Evolutionary conservation across 2,113 vertebrate species (phyloP).

Genomic region (Bubo blakistoni): DNA sequence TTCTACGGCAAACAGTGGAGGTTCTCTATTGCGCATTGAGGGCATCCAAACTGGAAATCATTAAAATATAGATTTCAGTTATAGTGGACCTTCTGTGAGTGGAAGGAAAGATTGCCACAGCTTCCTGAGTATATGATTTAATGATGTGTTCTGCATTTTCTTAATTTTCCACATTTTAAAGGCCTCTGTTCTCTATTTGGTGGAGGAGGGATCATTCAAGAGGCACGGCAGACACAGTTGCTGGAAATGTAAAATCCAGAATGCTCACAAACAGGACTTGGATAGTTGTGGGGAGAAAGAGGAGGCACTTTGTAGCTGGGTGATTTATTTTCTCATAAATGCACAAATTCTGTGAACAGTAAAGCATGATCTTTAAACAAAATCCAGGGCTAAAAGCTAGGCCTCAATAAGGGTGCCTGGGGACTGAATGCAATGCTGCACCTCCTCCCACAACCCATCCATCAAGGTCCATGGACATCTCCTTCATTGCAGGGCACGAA

Average conservation of each 20-base stretch:
- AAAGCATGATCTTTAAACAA: background rate
- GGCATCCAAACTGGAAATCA: slow-evolving; percentile 74
- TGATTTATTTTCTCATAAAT: background rate
- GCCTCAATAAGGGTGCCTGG: background rate
- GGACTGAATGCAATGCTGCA: accelerated
- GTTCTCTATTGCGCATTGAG: background rate
- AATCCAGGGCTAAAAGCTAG: background rate
- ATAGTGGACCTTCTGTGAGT: slow-evolving; percentile 67
- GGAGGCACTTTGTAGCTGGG: background rate
- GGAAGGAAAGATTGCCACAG: slow-evolving; percentile 70
- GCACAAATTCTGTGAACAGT: background rate
- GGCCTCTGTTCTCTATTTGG: slow-evolving; percentile 68
- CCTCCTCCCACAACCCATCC: background rate
- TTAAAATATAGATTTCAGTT: slow-evolving; percentile 71
- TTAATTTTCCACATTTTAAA: slow-evolving; percentile 76
- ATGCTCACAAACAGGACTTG: background rate
- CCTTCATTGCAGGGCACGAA: accelerated
- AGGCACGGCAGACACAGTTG: background rate
- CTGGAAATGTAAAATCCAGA: background rate
- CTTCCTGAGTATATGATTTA: slow-evolving; percentile 70
- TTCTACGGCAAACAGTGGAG: slow-evolving; percentile 43
- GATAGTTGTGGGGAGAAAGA: background rate
- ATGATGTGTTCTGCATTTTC: slow-evolving; percentile 76
- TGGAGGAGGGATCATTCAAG: background rate
- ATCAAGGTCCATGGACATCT: accelerated